phyloP scores from a whole-genome alignment of 2,888 invertebrate genomes.

The Ceraclea dissimilis region DNA sequence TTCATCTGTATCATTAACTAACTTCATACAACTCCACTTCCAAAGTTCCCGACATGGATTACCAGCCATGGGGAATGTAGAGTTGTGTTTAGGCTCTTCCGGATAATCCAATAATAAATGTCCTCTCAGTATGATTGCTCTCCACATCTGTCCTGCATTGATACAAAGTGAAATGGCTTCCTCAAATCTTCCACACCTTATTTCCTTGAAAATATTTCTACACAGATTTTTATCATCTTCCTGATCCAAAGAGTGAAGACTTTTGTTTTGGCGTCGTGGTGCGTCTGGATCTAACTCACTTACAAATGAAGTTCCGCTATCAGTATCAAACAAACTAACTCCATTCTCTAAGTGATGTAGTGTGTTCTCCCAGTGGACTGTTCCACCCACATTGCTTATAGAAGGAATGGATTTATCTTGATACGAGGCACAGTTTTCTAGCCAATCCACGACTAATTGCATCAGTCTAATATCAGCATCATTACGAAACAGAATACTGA shows the following conservation, averaged over 20 bases:
- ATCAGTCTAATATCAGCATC: conserved; percentile 57
- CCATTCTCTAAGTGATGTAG: conserved; percentile 63
- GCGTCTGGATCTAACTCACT: conserved; percentile 85
- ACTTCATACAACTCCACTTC: conserved; percentile 66
- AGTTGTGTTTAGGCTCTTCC: conserved; percentile 52
- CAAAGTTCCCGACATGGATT: conserved; percentile 75
- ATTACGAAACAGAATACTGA: conserved; percentile 39
- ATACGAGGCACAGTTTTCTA: conserved; percentile 79
- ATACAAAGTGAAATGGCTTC: conserved; percentile 78
- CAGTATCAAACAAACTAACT: conserved; percentile 43
- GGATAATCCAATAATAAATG: conserved; percentile 86
- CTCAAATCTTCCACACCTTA: conserved; percentile 79
- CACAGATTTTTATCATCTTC: conserved; percentile 60
- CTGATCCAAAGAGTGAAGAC: conserved; percentile 77
- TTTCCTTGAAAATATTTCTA: conserved; percentile 60
- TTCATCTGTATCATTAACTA: conserved; percentile 48
- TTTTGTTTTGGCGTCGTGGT: conserved; percentile 66
- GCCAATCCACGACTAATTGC: conserved; percentile 87
- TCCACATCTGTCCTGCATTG: conserved; percentile 85
- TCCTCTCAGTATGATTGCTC: conserved; percentile 83
- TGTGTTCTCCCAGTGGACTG: conserved; percentile 88
- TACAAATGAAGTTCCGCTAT: conserved; percentile 45
- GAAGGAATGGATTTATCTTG: conserved; percentile 54
- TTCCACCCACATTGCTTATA: conserved; percentile 41
- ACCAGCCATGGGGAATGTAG: conserved; percentile 61